These are phyloP conservation scores for Formica exsecta DNA, from an alignment of 1,140 invertebrate species.

Conservation along the genomic window DNA sequence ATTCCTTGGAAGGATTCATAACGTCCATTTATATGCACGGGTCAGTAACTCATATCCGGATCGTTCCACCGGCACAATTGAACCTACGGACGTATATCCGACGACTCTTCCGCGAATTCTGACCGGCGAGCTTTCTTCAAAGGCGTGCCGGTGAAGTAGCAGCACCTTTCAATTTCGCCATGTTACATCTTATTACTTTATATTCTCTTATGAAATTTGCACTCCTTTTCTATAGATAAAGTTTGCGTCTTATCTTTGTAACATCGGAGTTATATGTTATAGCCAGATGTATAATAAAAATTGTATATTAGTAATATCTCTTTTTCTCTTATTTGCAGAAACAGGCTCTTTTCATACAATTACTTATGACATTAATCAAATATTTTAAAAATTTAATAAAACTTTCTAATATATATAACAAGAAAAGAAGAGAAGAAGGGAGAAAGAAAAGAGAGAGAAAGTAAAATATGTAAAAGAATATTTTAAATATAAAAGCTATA, in stretches of 20 bases:
- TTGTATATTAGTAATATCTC: background rate
- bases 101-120: constrained; percentile 36
- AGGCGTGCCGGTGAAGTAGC: background rate
- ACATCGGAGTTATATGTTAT: background rate
- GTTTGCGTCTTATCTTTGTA: background rate
- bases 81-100: constrained; percentile 27
- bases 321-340: background rate
- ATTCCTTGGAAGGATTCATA: constrained; percentile 75
- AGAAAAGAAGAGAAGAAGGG: too few relatives aligned
- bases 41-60: constrained; percentile 75
- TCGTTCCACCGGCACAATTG: constrained; percentile 45
- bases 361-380: too few relatives aligned
- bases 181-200: constrained; percentile 40
- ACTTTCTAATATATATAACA: too few relatives aligned
- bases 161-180: constrained; percentile 37
- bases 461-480: too few relatives aligned
- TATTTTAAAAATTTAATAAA: too few relatives aligned
- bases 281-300: background rate
- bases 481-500: too few relatives aligned
- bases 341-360: too few relatives aligned
- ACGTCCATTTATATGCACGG: constrained; percentile 77
- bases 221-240: background rate
- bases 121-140: background rate
- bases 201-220: background rate
- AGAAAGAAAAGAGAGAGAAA: too few relatives aligned